Evolutionary conservation across 2,888 invertebrate genomes (phyloP), one percentile per base, ranked within the genome.

Genomic region (Eupithecia dodoneata): DNA sequence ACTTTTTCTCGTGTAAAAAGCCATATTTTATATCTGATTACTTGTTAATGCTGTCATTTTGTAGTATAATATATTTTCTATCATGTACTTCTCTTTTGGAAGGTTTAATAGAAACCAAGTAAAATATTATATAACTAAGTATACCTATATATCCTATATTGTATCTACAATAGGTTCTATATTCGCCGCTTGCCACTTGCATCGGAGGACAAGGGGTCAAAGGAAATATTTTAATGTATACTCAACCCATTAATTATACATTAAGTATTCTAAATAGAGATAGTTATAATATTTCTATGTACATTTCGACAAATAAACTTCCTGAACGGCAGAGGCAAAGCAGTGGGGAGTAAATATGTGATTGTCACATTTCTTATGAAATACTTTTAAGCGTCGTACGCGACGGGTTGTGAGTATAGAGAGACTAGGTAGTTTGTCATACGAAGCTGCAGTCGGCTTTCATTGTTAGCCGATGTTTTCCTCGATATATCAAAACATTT

Each of bases 331-430:
- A 30, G 45, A 18, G n/a, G 44, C 69, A 44, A 83, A 87, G 85
- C 86, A 73, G 76, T 71, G 86, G 88, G 81, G 86, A 82, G 81
- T 80, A 83, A 84, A 83, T 81, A 84, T 85, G 90, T 91, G 89
- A 88, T 90, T 85, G 85, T 88, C 87, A 90, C 87, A 87, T 90
- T 92, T 93, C 92, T 93, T 93, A 93, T 93, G 93, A 93, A 86
- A 86, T 91, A 91, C 83, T 87, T 85, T 77, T 91, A 92, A 89
- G 90, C 86, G 87, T 89, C 85, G 83, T 79, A 73, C 74, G 85
- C 81, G 86, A 84, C 86, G 88, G 91, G 92, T 92, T 92, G 92
- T 92, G 92, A 92, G 84, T 87, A 87, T 83, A 83, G 80, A 83
- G 85, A 85, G 82, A 80, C 80, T 88, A 86, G 85, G 80, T 83